Evolutionary conservation across 2,797 vertebrate genomes (phyloP).

Genomic region (Lates japonicus): DNA sequence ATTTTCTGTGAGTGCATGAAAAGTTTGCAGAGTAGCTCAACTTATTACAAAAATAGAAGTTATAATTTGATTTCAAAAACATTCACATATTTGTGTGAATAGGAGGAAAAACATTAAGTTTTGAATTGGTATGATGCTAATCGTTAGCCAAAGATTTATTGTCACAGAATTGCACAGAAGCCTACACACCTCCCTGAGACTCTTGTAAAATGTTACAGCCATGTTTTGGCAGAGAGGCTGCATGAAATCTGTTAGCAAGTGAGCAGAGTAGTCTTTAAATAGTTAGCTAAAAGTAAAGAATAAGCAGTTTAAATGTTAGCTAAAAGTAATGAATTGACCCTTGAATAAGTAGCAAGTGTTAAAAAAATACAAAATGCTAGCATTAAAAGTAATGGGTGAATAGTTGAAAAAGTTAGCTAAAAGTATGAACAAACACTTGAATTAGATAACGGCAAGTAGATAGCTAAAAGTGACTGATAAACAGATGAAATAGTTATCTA

Average conservation of each 20-base stretch:
- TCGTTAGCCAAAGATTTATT: not conserved
- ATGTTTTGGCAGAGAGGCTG: not conserved
- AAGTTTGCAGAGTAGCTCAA: not conserved
- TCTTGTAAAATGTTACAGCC: not conserved
- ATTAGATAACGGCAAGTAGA: too few species aligned
- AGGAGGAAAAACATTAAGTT: not conserved
- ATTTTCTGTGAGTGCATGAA: not conserved
- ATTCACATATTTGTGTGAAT: not conserved
- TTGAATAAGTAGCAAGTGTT: not conserved
- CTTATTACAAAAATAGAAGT: not conserved
- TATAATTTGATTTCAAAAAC: not conserved
- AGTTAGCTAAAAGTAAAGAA: not conserved
- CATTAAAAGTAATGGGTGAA: too few species aligned
- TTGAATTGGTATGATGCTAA: not conserved
- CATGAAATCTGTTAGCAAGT: not conserved
- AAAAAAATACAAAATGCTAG: not conserved
- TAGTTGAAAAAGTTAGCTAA: too few species aligned
- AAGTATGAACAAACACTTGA: too few species aligned
- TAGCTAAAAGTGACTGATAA: not conserved
- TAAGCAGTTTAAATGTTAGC: not conserved
- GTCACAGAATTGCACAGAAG: not conserved
- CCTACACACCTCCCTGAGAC: not conserved
- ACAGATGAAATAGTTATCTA: not conserved
- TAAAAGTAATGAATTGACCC: not conserved
- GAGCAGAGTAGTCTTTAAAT: not conserved